Conservation (phyloP, 2,797 vertebrate genomes). For the Vipera ursinii region DNA sequence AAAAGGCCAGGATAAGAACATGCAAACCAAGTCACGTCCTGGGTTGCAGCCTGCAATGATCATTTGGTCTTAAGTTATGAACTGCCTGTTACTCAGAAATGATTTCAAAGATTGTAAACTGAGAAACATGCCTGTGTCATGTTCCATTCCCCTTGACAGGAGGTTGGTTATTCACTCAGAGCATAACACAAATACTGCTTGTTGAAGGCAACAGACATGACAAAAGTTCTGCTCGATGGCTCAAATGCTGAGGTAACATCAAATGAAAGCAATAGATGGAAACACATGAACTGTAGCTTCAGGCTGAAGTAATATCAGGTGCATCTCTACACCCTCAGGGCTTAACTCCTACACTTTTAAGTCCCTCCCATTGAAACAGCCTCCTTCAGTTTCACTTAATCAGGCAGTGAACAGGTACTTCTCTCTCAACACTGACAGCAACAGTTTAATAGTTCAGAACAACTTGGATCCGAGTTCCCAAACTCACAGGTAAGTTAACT, state of each 20-base stretch:
- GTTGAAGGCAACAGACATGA: conserved; percentile 58
- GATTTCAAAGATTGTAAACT: not conserved
- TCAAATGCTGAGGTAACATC: conserved; percentile 60
- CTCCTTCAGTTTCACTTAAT: conserved; percentile 81
- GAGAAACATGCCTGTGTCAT: not conserved
- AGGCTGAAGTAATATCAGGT: conserved; percentile 94
- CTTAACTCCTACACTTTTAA: conserved; percentile 87
- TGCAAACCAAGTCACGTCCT: not conserved
- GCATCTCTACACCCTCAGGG: conserved; percentile 94
- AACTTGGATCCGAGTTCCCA: conserved; percentile 37
- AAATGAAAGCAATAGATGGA: conserved; percentile 69
- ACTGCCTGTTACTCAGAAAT: not conserved
- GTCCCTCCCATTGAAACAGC: conserved; percentile 87
- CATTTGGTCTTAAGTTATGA: conserved; percentile 8
- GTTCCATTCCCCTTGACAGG: not conserved
- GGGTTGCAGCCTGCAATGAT: conserved; percentile 6
- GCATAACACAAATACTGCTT: conserved; percentile 40
- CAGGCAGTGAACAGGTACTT: conserved; percentile 75
- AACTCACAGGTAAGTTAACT: conserved; percentile 66
- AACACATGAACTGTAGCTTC: conserved; percentile 90
- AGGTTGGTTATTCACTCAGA: conserved; percentile 17
- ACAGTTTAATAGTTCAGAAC: conserved; percentile 40
- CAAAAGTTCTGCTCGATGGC: conserved; percentile 48
- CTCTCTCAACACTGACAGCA: conserved; percentile 67
- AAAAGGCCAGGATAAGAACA: not conserved